Conservation (phyloP, 2,888 invertebrate species). For the Melipona beecheii region DNA sequence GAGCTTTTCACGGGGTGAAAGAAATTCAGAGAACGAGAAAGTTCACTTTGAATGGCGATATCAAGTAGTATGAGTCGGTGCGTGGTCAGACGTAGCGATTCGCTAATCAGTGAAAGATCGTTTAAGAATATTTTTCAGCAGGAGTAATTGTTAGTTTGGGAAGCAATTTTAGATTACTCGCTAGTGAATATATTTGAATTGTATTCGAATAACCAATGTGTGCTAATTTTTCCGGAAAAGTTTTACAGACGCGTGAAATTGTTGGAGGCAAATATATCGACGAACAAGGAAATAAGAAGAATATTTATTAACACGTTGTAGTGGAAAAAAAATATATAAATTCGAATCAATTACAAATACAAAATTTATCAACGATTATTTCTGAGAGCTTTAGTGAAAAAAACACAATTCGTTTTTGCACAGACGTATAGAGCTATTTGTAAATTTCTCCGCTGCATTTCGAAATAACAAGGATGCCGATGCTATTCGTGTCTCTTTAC, state of each 20-base stretch:
- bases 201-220: too few relatives aligned
- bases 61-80: conserved; percentile 10
- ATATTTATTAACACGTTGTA: background rate
- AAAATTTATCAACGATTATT: background rate
- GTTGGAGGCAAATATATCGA: background rate
- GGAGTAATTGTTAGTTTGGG: background rate
- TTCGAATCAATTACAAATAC: too few relatives aligned
- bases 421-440: background rate
- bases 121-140: background rate
- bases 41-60: background rate
- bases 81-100: background rate
- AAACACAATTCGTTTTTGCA: too few relatives aligned
- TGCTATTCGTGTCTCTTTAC: conserved; percentile 40
- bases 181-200: background rate
- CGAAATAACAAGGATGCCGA: conserved; percentile 45
- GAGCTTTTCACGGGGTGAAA: background rate
- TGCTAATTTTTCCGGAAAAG: too few relatives aligned
- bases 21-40: background rate
- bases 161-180: too few relatives aligned
- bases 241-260: background rate
- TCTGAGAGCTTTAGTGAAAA: background rate
- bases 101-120: background rate
- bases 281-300: background rate
- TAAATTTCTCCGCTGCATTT: conserved; percentile 36
- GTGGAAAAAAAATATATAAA: too few relatives aligned